Evolutionary conservation across 2,113 vertebrate species (phyloP), one percentile per base, ranked within the genome.

Genomic region (Cardinalis cardinalis): DNA sequence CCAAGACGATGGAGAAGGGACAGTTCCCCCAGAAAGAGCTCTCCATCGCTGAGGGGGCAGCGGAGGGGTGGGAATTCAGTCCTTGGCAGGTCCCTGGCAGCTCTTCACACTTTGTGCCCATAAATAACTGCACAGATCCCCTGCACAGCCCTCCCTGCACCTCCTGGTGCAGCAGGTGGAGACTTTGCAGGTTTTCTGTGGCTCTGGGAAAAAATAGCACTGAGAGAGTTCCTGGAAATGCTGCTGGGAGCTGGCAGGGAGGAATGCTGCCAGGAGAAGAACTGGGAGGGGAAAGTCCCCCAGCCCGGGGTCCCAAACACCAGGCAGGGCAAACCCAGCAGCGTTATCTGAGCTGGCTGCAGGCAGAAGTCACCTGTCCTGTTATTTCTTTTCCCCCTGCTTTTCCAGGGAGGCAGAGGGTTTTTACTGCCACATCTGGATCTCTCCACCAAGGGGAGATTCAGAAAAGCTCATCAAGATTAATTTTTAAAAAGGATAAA

Each of bases 401-500:
- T 89, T 84, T 64, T 46, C 46, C 49, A 58, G 58, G 65, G 29
- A 69, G 46, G 71, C 38, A 24, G 64, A 52, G 32, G 12, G 5
- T 2, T 74, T 76, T 64, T 12, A 18, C n/a, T 49, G 10, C 7
- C 41, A 90, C 82, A 75, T 49, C 24, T 82, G 66, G 73, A 29
- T 55, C 59, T 78, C 38, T 48, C 46, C 76, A 36, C 79, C 72
- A 41, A 24, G 32, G 75, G 63, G 86, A 88, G 58, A 89, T 65
- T 68, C 0, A 0, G 63, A 69, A 81, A 91, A 93, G 21, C 71
- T 91, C 89, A 95, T 94, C 93, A 96, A 93, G 91, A 96, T 90
- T 90, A 94, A 87, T 93, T 91, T 79, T 87, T 75, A 5, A 73
- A 93, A 80, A 43, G 72, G 85, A 59, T 88, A 95, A 95, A 94